These are phyloP conservation scores for Leiothrix lutea DNA, from an alignment of 2,113 vertebrate genomes.

Conservation along the genomic window DNA sequence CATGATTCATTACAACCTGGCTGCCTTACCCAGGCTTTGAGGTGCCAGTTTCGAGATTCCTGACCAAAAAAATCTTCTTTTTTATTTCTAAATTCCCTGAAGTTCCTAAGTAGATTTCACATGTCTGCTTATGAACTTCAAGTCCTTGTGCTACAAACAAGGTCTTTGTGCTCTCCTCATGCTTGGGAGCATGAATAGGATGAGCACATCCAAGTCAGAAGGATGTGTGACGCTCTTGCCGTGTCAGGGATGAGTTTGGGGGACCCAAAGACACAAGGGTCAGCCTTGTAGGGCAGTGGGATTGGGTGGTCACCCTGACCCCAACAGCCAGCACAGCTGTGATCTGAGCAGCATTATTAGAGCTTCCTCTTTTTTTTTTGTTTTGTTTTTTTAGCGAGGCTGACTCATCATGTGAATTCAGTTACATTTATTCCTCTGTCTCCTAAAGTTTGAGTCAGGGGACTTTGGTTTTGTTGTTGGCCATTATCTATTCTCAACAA, in stretches of 20 bases:
- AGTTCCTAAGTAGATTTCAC: constrained; percentile 40
- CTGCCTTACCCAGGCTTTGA: background rate
- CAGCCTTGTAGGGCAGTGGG: background rate
- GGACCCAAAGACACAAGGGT: background rate
- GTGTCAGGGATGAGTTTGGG: background rate
- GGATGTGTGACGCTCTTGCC: background rate
- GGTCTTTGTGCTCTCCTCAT: constrained; percentile 2
- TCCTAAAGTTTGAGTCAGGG: background rate
- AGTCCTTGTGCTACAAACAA: constrained; percentile 5
- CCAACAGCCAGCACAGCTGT: background rate
- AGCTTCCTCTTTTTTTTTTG: background rate
- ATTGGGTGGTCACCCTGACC: background rate
- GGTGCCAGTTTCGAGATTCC: background rate
- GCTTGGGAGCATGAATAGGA: background rate
- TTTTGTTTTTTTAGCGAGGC: background rate
- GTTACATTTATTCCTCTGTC: background rate
- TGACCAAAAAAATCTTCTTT: background rate
- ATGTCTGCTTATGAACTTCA: constrained; percentile 11
- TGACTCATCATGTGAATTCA: background rate
- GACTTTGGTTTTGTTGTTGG: background rate
- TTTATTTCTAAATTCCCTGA: background rate
- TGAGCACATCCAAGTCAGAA: constrained; percentile 29
- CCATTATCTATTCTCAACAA: background rate
- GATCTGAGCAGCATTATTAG: background rate
- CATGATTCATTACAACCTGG: accelerated